Conservation (phyloP, 37 sponge, comb jelly and placozoan species). For the Cladorhizidae sp. region DNA sequence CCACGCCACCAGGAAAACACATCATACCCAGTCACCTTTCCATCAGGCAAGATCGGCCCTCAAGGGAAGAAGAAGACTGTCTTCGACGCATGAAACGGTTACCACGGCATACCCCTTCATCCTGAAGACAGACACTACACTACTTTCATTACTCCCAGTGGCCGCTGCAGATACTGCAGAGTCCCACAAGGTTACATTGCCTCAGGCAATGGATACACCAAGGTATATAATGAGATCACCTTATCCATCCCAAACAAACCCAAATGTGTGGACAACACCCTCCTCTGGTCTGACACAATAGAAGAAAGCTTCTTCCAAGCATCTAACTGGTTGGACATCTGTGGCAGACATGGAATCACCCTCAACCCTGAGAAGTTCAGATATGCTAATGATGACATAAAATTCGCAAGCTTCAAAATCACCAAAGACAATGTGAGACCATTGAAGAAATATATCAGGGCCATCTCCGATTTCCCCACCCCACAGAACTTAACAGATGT, state of each 20-base stretch:
- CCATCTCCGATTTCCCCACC: conserved; percentile 39
- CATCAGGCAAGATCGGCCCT: conserved; percentile 46
- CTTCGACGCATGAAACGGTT: conserved; percentile 52
- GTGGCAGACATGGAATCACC: conserved; percentile 48
- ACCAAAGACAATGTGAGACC: conserved; percentile 39
- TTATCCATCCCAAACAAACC: conserved; percentile 41
- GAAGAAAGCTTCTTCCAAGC: conserved; percentile 54
- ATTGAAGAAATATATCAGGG: conserved; percentile 48
- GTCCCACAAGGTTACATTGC: conserved; percentile 49
- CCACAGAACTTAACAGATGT: conserved; percentile 41
- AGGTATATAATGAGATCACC: conserved; percentile 22
- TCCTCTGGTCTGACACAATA: conserved; percentile 53
- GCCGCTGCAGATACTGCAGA: conserved; percentile 41
- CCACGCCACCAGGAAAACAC: conserved; percentile 33
- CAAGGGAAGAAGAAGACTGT: conserved; percentile 52
- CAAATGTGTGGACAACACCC: conserved; percentile 46
- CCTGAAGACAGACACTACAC: conserved; percentile 54
- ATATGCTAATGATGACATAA: conserved; percentile 37
- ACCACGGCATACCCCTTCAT: conserved; percentile 53
- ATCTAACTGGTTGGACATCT: conserved; percentile 42
- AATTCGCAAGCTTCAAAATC: conserved; percentile 54
- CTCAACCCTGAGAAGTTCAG: conserved; percentile 42
- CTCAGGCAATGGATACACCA: conserved; percentile 43
- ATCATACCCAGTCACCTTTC: conserved; percentile 40
- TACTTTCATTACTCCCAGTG: conserved; percentile 56